A percentile compares a stretch with the other conserved stretches of the same genome.
Evolutionary conservation across 2,797 vertebrate species (phyloP).

Genomic region (Choloepus didactylus): DNA sequence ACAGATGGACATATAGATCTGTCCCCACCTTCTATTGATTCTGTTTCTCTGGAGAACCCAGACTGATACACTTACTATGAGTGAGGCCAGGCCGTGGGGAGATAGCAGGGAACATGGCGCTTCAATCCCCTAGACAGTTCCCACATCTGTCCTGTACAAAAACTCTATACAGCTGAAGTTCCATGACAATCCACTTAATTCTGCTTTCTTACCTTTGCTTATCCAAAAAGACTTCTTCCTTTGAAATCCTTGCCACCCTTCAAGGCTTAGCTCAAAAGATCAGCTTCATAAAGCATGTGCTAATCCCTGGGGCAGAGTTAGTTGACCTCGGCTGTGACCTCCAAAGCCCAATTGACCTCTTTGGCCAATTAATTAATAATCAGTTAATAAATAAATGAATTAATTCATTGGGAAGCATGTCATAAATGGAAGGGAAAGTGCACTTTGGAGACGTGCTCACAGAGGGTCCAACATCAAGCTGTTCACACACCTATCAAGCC

Average conservation of each 20-base stretch:
- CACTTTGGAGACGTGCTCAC: not conserved
- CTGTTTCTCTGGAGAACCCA: too few species aligned
- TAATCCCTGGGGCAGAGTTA: not conserved
- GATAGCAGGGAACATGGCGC: not conserved
- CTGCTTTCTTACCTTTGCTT: not conserved
- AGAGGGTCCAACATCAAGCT: not conserved
- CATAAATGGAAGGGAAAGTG: not conserved
- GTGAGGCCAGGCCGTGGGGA: not conserved
- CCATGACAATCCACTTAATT: not conserved
- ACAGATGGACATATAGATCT: too few species aligned
- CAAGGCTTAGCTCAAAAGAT: not conserved
- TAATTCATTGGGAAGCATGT: not conserved
- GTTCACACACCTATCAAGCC: not conserved
- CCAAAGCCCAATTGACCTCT: not conserved
- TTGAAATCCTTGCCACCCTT: constrained; percentile 21
- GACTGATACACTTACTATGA: too few species aligned
- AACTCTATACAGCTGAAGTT: not conserved
- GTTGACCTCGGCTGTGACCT: not conserved
- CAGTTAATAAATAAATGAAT: not conserved
- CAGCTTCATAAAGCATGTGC: not conserved
- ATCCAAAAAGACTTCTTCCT: not conserved
- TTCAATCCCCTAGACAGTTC: not conserved
- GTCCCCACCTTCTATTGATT: too few species aligned
- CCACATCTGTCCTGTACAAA: not conserved
- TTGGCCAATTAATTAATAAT: not conserved